These are phyloP conservation scores for Craniophora ligustri DNA, from an alignment of 2,888 invertebrate species.

Conservation along the genomic window DNA sequence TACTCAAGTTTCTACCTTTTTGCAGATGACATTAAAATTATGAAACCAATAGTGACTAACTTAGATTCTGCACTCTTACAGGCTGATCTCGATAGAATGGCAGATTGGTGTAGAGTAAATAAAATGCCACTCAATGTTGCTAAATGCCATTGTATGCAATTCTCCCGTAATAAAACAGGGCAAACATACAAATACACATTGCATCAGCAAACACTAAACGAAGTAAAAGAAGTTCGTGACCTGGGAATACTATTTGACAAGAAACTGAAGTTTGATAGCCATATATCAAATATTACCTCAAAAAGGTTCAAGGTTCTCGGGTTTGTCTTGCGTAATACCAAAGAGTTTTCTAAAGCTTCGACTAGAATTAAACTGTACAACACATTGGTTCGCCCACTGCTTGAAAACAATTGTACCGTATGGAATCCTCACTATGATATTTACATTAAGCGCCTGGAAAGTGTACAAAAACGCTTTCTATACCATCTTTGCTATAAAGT, in stretches of 20 bases:
- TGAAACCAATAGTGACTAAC: neutral
- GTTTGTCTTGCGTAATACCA: neutral
- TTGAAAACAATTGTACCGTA: neutral
- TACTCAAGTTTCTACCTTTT: neutral
- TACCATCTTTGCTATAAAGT: neutral
- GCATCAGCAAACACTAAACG: neutral
- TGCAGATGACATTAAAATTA: neutral
- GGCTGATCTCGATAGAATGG: neutral
- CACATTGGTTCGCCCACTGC: neutral
- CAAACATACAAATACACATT: neutral
- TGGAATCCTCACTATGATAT: neutral
- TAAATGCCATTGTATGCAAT: neutral
- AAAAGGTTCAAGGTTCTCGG: neutral
- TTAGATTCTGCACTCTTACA: neutral
- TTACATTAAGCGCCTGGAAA: neutral
- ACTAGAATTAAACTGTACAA: neutral
- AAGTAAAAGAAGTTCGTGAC: neutral
- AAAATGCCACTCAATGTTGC: neutral
- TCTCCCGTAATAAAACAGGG: neutral
- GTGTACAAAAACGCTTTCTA: neutral
- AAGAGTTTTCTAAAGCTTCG: neutral
- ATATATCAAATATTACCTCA: neutral
- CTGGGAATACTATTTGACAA: neutral
- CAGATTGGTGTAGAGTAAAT: neutral
- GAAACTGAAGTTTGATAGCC: neutral